Evolutionary conservation across 2,888 invertebrate genomes (phyloP).

Genomic region (Thereva unica): DNA sequence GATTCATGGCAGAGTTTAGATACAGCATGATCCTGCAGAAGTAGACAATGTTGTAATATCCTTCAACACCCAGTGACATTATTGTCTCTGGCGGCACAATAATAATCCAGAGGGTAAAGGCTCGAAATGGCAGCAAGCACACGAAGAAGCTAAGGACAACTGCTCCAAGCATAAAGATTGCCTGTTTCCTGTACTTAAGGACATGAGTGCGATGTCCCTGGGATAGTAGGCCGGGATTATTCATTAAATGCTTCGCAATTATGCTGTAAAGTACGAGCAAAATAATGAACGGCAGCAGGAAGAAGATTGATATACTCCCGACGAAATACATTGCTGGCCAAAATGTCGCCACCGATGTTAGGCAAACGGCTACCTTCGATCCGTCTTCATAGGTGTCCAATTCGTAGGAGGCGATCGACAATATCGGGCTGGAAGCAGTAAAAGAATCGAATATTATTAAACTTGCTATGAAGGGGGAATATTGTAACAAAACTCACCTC

Average conservation of each 20-base stretch:
- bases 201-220: slow-evolving; percentile 59
- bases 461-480: not conserved
- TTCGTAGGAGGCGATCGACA: slow-evolving; percentile 77
- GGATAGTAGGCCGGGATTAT: slow-evolving; percentile 70
- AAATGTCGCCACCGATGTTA: slow-evolving; percentile 75
- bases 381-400: slow-evolving; percentile 74
- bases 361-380: slow-evolving; percentile 71
- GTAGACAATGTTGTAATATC: slow-evolving; percentile 80
- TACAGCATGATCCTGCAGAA: slow-evolving; percentile 87
- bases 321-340: slow-evolving; percentile 83
- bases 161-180: slow-evolving; percentile 86
- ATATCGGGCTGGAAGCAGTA: slow-evolving; percentile 74
- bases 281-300: slow-evolving; percentile 80
- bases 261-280: slow-evolving; percentile 81
- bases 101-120: slow-evolving; percentile 85
- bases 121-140: slow-evolving; percentile 86
- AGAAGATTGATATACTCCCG: slow-evolving; percentile 79
- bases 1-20: slow-evolving; percentile 89
- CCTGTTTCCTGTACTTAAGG: slow-evolving; percentile 75
- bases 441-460: slow-evolving; percentile 40
- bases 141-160: slow-evolving; percentile 90
- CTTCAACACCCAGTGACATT: slow-evolving; percentile 73
- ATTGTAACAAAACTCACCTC: slow-evolving; percentile 11
- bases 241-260: slow-evolving; percentile 84
- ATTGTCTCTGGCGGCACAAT: slow-evolving; percentile 72